Base-by-base conservation (phyloP, 2,888 invertebrate genomes). In the Ganaspis brasiliensis region DNA sequence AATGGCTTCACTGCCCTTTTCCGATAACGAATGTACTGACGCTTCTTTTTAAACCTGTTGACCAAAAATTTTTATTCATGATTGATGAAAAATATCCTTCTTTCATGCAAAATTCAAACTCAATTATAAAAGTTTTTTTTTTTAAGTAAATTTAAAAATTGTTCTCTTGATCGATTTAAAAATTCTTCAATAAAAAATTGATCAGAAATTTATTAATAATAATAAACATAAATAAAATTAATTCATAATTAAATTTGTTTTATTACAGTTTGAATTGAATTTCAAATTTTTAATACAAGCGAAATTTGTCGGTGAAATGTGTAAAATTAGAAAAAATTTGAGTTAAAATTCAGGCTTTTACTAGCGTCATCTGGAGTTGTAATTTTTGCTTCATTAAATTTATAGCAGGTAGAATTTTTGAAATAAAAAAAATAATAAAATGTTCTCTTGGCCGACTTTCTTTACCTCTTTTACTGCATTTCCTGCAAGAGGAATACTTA, bases 111-210 rank as follows among this genome's bases (percentile, higher is more conserved):
- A 45, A 52, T 52, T 52, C 52, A 16, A 52, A 19, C 19, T 52
- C 75, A 71, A 75, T 81, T 75, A 75, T 37, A 75, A 73, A 77
- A 76, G 10, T 73, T 57, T 24, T 24, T 57, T 8, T 70, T 56
- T 31, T 16, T 67, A 61, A 49, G 2, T 26, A 19, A 52, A 31
- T 21, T 37, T 12, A 14, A 37, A 19, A 16, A 61, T 73, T 56
- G 73, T 76, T 70, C 67, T 76, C 70, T n/a, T n/a, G n/a, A n/a
- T n/a, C n/a, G n/a, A 57, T 70, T 73, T 19, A 37, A 70, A 55
- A 73, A 72, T 71, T 77, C 63, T 6, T 31, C 31, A 31, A 31
- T 4, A 31, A 31, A 2, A 31, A 6, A 31, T 31, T 31, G 2
- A 31, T 4, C 2, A 31, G 3, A 31, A 31, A 31, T 4, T 6